These are phyloP conservation scores for Callocephalon fimbriatum DNA, from an alignment of 2,113 vertebrate species.

Conservation along the genomic window DNA sequence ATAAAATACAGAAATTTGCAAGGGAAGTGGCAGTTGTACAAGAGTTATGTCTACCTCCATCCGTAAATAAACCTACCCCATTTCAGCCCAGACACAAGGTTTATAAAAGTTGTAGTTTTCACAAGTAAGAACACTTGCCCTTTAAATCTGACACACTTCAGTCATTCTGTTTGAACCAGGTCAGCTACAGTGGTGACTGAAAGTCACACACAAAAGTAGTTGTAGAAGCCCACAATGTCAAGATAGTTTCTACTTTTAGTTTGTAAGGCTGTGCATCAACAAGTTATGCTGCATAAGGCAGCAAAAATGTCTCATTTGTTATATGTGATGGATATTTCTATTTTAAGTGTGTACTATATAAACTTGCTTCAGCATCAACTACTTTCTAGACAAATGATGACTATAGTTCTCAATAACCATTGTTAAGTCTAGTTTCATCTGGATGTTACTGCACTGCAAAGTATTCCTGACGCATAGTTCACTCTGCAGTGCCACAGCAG, in stretches of 20 bases:
- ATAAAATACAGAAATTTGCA: neutral
- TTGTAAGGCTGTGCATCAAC: neutral
- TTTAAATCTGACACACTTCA: neutral
- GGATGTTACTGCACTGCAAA: neutral
- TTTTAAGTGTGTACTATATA: neutral
- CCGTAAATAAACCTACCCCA: neutral
- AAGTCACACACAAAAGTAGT: neutral
- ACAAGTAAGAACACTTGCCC: neutral
- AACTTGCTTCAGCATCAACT: neutral
- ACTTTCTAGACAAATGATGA: neutral
- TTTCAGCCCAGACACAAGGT: neutral
- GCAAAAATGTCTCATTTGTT: neutral
- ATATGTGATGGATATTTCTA: neutral
- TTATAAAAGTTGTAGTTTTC: neutral
- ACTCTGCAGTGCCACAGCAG: neutral
- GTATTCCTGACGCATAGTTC: neutral
- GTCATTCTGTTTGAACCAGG: neutral
- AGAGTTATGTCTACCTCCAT: neutral
- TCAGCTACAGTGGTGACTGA: neutral
- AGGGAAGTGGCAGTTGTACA: neutral
- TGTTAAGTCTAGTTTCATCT: neutral
- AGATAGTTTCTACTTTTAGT: neutral
- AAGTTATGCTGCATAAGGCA: neutral
- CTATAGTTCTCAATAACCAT: neutral
- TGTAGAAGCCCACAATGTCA: neutral